Conservation (phyloP, 2,113 vertebrate species). For the Myodes glareolus region DNA sequence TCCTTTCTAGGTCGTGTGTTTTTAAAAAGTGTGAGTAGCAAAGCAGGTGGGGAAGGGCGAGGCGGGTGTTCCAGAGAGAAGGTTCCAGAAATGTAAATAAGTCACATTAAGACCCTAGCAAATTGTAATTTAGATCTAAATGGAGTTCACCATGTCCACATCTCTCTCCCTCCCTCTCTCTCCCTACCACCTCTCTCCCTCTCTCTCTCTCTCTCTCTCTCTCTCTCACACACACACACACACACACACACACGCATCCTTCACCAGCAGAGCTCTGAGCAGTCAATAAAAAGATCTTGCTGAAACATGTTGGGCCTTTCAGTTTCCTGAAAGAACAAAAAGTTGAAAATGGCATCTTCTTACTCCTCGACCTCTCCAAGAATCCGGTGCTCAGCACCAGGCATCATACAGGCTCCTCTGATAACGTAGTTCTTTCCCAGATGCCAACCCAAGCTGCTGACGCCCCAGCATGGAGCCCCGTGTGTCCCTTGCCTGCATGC, state of each 20-base stretch:
- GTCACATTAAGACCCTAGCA: not conserved
- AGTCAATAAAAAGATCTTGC: not conserved
- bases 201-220: not conserved
- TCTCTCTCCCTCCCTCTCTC: not conserved
- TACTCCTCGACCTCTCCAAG: rapidly evolving
- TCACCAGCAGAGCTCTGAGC: not conserved
- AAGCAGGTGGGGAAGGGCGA: not conserved
- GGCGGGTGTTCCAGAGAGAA: not conserved
- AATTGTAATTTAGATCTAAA: not conserved
- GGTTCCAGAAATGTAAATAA: not conserved
- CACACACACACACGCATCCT: not conserved
- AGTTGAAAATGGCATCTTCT: not conserved
- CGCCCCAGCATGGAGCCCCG: too few species aligned
- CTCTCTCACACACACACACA: not conserved
- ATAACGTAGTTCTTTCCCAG: not conserved
- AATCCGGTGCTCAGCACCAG: not conserved
- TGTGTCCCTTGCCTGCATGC: not conserved
- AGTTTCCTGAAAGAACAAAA: not conserved
- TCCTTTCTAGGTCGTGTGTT: conserved; percentile 59
- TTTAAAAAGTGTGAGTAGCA: conserved; percentile 40
- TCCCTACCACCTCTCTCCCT: too few species aligned
- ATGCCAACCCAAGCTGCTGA: not conserved
- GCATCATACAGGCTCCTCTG: not conserved
- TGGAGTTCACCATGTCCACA: not conserved
- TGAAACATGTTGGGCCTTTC: not conserved